Conservation (phyloP, 1,140 invertebrate species). For the Plodia interpunctella region DNA sequence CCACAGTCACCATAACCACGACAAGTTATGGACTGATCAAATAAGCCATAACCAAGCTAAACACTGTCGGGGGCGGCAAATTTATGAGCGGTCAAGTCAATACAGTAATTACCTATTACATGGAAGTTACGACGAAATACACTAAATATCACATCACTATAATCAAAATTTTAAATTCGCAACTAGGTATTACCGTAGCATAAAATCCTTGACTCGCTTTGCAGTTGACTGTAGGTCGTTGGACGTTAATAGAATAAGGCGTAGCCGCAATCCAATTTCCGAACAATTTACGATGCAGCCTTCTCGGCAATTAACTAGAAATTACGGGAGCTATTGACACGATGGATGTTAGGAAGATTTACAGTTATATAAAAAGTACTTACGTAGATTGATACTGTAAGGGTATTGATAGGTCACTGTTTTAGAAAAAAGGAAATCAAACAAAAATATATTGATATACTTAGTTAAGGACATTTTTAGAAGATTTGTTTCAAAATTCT, state of each 20-base stretch:
- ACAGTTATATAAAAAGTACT: no score
- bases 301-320: slow-evolving; percentile 8
- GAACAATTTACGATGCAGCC: background rate
- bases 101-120: background rate
- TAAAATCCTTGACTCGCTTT: no score
- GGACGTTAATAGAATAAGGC: background rate
- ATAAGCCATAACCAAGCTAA: background rate
- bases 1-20: no score
- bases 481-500: no score
- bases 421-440: no score
- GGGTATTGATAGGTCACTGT: no score
- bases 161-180: no score
- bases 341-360: background rate
- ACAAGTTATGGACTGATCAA: background rate
- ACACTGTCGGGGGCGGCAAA: background rate
- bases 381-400: no score
- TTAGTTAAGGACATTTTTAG: no score
- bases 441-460: no score
- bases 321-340: slow-evolving; percentile 7
- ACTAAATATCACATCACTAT: no score
- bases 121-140: background rate
- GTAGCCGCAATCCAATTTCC: slow-evolving; percentile 11
- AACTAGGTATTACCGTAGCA: no score
- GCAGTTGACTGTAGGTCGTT: background rate
- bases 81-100: background rate